A percentile compares a stretch with the other conserved stretches of the same genome.
Conservation (phyloP, 2,113 vertebrate genomes). For the Megalops atlanticus region DNA sequence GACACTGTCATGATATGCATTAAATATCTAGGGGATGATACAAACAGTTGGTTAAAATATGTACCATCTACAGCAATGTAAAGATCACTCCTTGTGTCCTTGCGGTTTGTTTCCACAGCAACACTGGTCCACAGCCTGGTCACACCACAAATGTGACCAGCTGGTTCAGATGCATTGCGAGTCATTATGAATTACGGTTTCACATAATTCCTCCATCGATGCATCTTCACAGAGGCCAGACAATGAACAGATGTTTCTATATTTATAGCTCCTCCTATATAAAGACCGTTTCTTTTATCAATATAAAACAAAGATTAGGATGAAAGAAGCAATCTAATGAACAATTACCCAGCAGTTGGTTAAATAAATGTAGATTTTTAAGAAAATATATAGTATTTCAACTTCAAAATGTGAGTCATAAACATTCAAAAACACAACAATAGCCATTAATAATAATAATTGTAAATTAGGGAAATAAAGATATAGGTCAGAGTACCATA, state of each 20-base stretch:
- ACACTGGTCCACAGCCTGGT: neutral
- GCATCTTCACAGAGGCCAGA: neutral
- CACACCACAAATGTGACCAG: neutral
- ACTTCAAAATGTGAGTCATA: neutral
- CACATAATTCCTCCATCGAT: neutral
- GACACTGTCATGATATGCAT: neutral
- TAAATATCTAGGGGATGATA: neutral
- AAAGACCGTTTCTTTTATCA: neutral
- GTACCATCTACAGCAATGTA: neutral
- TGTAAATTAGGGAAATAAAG: too few relatives aligned
- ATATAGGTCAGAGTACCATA: too few relatives aligned
- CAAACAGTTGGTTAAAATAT: neutral
- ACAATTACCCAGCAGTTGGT: too few relatives aligned
- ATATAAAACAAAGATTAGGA: neutral
- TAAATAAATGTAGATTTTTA: too few relatives aligned
- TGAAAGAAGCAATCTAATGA: too few relatives aligned
- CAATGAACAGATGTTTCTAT: neutral
- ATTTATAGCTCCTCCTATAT: neutral
- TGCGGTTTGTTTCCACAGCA: conserved; percentile 5
- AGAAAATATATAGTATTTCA: too few relatives aligned
- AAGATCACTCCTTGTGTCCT: neutral
- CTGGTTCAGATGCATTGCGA: neutral
- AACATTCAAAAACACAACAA: neutral
- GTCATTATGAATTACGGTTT: neutral
- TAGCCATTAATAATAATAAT: too few relatives aligned